Percentiles rank a stretch among this genome's conserved stretches.
Conservation (phyloP, 2,113 vertebrate species). For the Zapornia atra region DNA sequence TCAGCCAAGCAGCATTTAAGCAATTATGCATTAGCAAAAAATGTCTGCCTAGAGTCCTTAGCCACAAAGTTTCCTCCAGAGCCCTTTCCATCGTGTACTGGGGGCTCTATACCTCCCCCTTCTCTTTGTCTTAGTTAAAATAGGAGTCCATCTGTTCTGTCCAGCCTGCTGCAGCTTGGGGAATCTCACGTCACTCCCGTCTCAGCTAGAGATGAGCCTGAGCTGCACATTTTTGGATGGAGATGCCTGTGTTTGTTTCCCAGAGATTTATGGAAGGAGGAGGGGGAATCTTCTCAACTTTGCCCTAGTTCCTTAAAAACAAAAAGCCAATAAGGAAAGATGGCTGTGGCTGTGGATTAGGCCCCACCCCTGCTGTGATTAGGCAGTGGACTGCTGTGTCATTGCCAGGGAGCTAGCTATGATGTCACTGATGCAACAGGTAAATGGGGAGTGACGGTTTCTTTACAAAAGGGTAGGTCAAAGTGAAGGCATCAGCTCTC, state of each 20-base stretch:
- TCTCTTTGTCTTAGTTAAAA: background rate
- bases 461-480: background rate
- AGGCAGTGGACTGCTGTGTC: background rate
- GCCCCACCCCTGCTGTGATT: background rate
- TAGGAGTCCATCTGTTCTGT: background rate
- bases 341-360: background rate
- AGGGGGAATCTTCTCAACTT: background rate
- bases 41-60: background rate
- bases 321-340: background rate
- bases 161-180: background rate
- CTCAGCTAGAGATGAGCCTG: background rate
- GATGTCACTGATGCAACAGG: fast-evolving
- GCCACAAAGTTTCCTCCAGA: conserved; percentile 1
- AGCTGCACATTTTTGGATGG: conserved; percentile 18
- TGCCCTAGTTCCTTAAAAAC: background rate
- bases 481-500: background rate
- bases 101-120: background rate
- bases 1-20: background rate
- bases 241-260: background rate
- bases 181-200: background rate
- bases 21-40: background rate
- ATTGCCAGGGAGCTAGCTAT: background rate
- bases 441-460: background rate
- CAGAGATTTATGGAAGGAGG: background rate
- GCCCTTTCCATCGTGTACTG: background rate